phyloP scores from a whole-genome alignment of 2,113 vertebrate species.

The Myocastor coypus region DNA sequence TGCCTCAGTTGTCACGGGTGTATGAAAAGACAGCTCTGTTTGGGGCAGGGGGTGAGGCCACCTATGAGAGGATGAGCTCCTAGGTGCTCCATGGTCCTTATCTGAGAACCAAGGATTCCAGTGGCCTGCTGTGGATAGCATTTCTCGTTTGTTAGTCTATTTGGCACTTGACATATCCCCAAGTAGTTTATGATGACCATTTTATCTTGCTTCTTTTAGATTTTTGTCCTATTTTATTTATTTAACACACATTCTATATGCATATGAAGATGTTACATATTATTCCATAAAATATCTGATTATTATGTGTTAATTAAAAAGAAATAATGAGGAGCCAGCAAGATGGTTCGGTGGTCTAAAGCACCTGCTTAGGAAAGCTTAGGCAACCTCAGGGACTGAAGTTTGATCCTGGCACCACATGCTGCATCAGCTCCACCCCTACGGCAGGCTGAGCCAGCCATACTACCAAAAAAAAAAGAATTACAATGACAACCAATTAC shows the following conservation, averaged over 20 bases:
- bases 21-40: background rate
- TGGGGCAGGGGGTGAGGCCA: background rate
- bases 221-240: background rate
- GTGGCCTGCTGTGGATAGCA: background rate
- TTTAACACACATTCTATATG: background rate
- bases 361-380: too few species aligned
- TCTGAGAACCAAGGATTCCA: background rate
- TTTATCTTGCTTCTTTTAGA: conserved; percentile 11
- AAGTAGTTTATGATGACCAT: background rate
- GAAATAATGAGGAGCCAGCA: background rate
- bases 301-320: background rate
- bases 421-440: too few species aligned
- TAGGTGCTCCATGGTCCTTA: background rate
- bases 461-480: too few species aligned
- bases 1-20: background rate
- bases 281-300: background rate
- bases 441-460: too few species aligned
- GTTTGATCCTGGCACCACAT: too few species aligned
- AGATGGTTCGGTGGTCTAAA: too few species aligned
- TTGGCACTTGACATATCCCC: background rate
- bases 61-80: background rate
- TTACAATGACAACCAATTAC: too few species aligned
- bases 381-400: too few species aligned
- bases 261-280: background rate
- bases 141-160: background rate